These are phyloP conservation scores for Nezara viridula DNA, from an alignment of 2,888 invertebrate species.

Conservation along the genomic window DNA sequence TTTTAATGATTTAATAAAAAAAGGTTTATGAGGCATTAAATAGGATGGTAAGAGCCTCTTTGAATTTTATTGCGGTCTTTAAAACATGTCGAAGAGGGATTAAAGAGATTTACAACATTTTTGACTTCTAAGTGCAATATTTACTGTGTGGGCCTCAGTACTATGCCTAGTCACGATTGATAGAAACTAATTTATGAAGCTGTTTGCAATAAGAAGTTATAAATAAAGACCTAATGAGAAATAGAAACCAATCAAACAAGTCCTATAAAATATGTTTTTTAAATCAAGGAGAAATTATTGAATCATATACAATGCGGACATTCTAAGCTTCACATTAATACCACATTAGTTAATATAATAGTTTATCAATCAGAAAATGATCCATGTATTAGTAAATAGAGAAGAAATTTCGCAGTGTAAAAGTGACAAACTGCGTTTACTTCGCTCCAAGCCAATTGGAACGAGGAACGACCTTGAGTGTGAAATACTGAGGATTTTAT, in stretches of 20 bases:
- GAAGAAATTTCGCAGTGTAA: no score
- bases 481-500: no score
- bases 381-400: no score
- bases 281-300: no score
- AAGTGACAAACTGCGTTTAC: no score
- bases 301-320: no score
- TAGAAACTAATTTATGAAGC: background rate
- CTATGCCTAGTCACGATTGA: background rate
- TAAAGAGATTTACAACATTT: background rate
- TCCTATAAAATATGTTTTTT: background rate
- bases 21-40: background rate
- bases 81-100: background rate
- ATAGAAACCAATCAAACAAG: background rate
- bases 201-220: background rate
- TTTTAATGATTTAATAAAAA: background rate
- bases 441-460: no score
- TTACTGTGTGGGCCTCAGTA: background rate
- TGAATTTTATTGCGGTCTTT: background rate
- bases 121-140: background rate
- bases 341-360: no score
- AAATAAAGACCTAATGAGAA: background rate
- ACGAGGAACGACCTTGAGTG: no score
- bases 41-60: background rate
- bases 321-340: no score
- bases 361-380: no score